These are phyloP conservation scores for Coleophora deauratella DNA, from an alignment of 2,888 invertebrate genomes.

Conservation along the genomic window DNA sequence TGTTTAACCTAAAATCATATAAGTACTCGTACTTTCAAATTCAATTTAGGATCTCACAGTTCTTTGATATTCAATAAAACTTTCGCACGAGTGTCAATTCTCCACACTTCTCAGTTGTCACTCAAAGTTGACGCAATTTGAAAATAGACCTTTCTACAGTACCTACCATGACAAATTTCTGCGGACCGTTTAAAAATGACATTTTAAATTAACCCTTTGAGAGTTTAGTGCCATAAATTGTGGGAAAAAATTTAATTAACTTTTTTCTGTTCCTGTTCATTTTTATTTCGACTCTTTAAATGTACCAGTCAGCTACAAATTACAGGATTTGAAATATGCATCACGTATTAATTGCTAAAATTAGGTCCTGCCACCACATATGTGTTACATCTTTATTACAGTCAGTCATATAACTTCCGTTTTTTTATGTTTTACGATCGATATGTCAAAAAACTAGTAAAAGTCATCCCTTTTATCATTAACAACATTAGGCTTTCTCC, in stretches of 20 bases:
- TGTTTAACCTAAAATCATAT: too few relatives aligned
- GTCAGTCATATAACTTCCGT: too few relatives aligned
- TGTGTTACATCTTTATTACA: constrained; percentile 20
- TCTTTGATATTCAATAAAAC: constrained; percentile 21
- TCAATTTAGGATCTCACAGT: too few relatives aligned
- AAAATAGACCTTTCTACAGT: constrained; percentile 34
- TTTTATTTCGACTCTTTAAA: constrained; percentile 1
- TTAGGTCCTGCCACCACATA: constrained; percentile 35
- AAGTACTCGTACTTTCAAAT: too few relatives aligned
- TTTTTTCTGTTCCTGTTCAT: constrained; percentile 6
- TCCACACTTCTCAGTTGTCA: constrained; percentile 60
- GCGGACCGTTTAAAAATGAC: constrained; percentile 61
- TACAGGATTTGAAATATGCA: neutral
- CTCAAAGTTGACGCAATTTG: constrained; percentile 55
- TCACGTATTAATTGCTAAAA: neutral
- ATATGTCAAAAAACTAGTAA: constrained; percentile 57
- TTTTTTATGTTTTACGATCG: constrained; percentile 41
- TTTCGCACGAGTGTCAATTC: constrained; percentile 62
- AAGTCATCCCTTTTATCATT: constrained; percentile 51
- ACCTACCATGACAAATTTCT: constrained; percentile 54
- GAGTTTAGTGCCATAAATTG: constrained; percentile 26
- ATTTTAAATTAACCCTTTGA: constrained; percentile 58
- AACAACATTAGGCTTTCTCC: constrained; percentile 26
- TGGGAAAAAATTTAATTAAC: constrained; percentile 36
- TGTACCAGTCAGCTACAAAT: neutral